Base-by-base conservation (phyloP, 1,140 invertebrate species). In the Papilio polyxenes region DNA sequence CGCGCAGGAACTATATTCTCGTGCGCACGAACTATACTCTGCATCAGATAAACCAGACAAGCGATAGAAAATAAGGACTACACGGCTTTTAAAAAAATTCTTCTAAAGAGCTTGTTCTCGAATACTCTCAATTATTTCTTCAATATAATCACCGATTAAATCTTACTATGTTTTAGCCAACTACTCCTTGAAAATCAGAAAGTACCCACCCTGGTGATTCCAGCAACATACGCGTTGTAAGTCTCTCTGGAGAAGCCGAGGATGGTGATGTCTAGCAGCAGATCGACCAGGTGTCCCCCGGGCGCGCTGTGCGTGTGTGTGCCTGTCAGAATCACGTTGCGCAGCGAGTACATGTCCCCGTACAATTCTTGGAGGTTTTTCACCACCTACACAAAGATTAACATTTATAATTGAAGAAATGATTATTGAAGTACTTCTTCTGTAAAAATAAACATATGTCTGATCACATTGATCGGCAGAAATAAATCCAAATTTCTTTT, bases 241-340 rank as follows among this genome's bases (percentile, higher is more conserved):
- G 97, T 96, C 87, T 98, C 96, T 15, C 95, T 95, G 11, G 97
- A 96, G 92, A 98, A 99, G 11, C 98, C 98, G 56, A 97, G 95
- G 17, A 97, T 97, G 7, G 97, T 97, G 81, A 99, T 95, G 89
- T 98, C 98, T 86, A 98, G 98, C 13, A 99, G 92, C 31, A 98
- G 93, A 90, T 98, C 96, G 91, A 98, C 97, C 87, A 98, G 96
- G 91, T 97, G 98, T 2, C 98, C 98, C 0, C 97, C 98, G 0
- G 98, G 98, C 0, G 95, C 96, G 7, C 97, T 97, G 89, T 99
- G 98, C 0, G 98, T 98, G 88, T 98, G 98, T 0, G 98, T 98
- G 0, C 97, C 97, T 87, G 97, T 97, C 23, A 99, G 94, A 91
- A 98, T 97, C 4, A 99, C 96, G 89, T 99, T 99, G 37, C 96